Conservation (phyloP, 2,888 invertebrate species). For the Drosophila tripunctata region DNA sequence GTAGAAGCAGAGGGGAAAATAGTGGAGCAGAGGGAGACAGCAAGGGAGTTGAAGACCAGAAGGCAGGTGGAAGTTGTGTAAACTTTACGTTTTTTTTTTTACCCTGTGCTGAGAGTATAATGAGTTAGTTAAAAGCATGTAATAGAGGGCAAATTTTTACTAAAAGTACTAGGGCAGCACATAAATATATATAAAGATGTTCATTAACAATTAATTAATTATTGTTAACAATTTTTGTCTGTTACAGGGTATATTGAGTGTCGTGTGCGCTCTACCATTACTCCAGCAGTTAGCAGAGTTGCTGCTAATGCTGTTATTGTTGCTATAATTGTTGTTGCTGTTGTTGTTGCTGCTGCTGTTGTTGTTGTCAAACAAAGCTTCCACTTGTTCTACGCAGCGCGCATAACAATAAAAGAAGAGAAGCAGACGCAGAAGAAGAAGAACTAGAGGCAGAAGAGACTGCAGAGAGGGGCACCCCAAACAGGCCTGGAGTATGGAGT, state of each 20-base stretch:
- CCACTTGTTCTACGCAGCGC: conserved; percentile 80
- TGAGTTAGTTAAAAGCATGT: background rate
- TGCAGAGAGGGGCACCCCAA: background rate
- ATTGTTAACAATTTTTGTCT: no score
- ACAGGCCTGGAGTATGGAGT: no score
- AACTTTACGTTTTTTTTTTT: conserved; percentile 68
- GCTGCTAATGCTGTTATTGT: conserved; percentile 57
- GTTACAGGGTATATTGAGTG: background rate
- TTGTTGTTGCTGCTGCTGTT: conserved; percentile 37
- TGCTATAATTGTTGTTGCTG: conserved; percentile 28
- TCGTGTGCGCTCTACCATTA: conserved; percentile 25
- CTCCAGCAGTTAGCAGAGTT: conserved; percentile 32
- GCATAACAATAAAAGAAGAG: conserved; percentile 71
- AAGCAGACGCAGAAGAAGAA: conserved; percentile 13
- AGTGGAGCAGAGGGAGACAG: conserved; percentile 19
- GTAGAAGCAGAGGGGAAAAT: conserved; percentile 6
- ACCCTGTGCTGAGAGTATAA: background rate
- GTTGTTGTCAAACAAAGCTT: conserved; percentile 80
- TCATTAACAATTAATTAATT: no score
- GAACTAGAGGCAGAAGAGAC: background rate
- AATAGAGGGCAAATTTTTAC: background rate
- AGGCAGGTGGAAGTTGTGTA: conserved; percentile 69
- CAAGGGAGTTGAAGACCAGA: background rate
- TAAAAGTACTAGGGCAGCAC: no score
- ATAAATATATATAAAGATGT: no score